Conservation (phyloP, 30 jellyfish, hydroid and myxozoan species). For the Turritopsis dohrnii region DNA sequence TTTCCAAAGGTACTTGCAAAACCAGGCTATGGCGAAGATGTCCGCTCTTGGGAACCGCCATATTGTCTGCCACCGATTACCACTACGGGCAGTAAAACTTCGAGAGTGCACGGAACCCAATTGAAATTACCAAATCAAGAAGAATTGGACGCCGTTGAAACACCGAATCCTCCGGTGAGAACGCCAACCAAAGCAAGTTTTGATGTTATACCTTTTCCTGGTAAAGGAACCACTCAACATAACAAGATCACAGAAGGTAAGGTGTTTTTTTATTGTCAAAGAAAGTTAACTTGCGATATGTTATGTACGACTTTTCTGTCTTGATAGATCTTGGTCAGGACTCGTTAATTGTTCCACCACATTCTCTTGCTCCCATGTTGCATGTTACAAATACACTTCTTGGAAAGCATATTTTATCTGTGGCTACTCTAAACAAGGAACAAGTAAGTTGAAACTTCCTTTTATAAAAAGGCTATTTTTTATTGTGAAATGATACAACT, state of each 20-base stretch:
- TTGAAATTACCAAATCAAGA: not conserved
- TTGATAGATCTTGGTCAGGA: not conserved
- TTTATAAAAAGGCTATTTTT: not conserved
- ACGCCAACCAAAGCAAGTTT: not conserved
- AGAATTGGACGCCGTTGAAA: not conserved
- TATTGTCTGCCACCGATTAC: slow-evolving; percentile 59
- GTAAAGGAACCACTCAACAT: not conserved
- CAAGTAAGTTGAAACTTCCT: slow-evolving; percentile 42
- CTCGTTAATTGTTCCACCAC: not conserved
- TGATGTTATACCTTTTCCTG: not conserved
- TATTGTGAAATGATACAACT: too few relatives aligned
- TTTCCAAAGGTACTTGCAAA: slow-evolving; percentile 60
- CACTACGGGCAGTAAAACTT: not conserved
- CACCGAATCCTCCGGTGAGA: not conserved
- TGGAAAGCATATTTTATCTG: slow-evolving; percentile 69
- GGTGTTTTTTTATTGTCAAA: not conserved
- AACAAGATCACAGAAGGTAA: slow-evolving; percentile 18
- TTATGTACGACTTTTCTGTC: not conserved
- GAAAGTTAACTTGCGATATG: not conserved
- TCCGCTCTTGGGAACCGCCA: slow-evolving; percentile 70
- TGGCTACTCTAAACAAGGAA: slow-evolving; percentile 48
- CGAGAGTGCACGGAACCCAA: not conserved
- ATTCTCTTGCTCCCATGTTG: slow-evolving; percentile 32
- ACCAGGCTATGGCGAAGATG: slow-evolving; percentile 97
- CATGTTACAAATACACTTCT: slow-evolving; percentile 37